Percentiles rank a stretch among this genome's conserved stretches.
phyloP scores from a whole-genome alignment of 2,888 invertebrate genomes.

The Yponomeuta malinellus region DNA sequence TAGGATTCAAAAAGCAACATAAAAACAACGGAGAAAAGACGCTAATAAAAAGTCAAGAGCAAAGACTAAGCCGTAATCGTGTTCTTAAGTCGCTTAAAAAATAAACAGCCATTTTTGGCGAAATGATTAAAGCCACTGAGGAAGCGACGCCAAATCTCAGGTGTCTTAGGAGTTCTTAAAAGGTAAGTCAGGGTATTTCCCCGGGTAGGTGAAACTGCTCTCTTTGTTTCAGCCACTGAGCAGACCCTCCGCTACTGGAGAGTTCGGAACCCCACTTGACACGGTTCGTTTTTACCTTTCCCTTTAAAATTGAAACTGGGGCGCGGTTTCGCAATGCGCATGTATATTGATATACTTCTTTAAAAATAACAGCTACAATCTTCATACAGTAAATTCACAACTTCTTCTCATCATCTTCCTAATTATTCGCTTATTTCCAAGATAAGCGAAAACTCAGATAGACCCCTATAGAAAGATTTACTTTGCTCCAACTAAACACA shows the following conservation, averaged over 20 bases:
- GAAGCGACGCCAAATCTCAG: slow-evolving; percentile 44
- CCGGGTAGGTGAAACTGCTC: slow-evolving; percentile 34
- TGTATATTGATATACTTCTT: slow-evolving; percentile 45
- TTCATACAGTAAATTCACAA: neutral
- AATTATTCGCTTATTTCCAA: neutral
- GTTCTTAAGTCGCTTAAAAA: slow-evolving; percentile 4
- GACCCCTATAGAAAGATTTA: neutral
- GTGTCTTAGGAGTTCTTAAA: slow-evolving; percentile 48
- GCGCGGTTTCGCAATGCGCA: slow-evolving; percentile 43
- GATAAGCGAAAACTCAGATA: neutral
- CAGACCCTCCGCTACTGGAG: slow-evolving; percentile 51
- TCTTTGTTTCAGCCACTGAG: slow-evolving; percentile 65
- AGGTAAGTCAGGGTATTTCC: slow-evolving; percentile 26
- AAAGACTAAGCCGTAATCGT: neutral
- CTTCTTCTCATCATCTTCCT: neutral
- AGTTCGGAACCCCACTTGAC: slow-evolving; percentile 67
- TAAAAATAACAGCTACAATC: slow-evolving; percentile 34
- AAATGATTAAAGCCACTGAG: slow-evolving; percentile 9
- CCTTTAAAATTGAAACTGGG: slow-evolving; percentile 59
- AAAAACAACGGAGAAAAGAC: neutral
- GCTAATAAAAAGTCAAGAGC: neutral
- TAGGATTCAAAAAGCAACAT: neutral
- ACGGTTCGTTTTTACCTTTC: slow-evolving; percentile 68
- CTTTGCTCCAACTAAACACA: neutral
- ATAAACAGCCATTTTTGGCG: slow-evolving; percentile 9